Evolutionary conservation across 2,113 vertebrate species (phyloP).

Genomic region (Sinosuthora webbiana): DNA sequence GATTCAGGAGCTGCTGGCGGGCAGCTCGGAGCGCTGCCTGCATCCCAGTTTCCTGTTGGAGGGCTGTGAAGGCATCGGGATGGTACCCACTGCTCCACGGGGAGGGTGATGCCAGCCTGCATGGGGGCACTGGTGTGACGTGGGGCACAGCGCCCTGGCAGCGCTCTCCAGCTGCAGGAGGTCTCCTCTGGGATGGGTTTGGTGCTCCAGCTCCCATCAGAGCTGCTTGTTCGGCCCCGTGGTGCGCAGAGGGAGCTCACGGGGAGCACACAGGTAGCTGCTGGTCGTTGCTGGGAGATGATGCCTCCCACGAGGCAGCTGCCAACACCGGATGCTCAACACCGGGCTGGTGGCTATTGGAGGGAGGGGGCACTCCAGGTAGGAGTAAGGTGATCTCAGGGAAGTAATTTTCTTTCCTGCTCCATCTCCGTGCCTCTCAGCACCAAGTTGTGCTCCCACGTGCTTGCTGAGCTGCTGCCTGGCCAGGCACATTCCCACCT

Average conservation of each 20-base stretch:
- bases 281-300: conserved; percentile 5
- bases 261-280: not conserved
- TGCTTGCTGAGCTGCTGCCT: not conserved
- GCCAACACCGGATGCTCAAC: not conserved
- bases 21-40: not conserved
- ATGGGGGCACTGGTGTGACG: rapidly evolving
- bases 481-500: rapidly evolving
- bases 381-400: not conserved
- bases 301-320: not conserved
- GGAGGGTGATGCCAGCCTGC: not conserved
- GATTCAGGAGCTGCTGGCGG: conserved; percentile 56
- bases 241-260: rapidly evolving
- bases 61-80: not conserved
- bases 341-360: rapidly evolving
- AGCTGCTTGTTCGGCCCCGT: rapidly evolving
- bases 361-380: not conserved
- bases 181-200: not conserved
- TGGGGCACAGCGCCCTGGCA: not conserved
- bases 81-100: rapidly evolving
- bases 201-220: not conserved
- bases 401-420: not conserved
- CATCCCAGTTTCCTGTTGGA: not conserved
- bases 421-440: not conserved
- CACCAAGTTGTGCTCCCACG: rapidly evolving
- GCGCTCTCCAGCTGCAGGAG: not conserved